phyloP scores from a whole-genome alignment of 1,140 invertebrate species.

The Pogonognathellus flavescens region DNA sequence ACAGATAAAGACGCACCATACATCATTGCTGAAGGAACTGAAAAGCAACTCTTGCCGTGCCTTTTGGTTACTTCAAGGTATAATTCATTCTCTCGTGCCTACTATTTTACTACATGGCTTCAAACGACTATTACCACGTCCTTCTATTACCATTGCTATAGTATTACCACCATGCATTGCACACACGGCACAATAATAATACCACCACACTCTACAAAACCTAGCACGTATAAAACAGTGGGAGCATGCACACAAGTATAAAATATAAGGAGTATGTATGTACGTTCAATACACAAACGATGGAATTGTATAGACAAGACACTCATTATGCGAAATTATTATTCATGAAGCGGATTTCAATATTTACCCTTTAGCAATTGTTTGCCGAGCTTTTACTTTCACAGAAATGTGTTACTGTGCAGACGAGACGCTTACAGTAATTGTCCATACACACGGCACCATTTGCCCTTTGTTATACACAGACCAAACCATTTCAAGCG shows the following conservation, averaged over 20 bases:
- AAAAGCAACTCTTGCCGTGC: constrained; percentile 6
- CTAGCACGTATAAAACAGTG: no score
- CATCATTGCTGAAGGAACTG: constrained; percentile 30
- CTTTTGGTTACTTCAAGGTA: background rate
- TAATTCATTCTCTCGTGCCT: background rate
- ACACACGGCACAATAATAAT: no score
- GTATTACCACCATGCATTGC: no score
- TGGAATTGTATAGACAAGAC: no score
- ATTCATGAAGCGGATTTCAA: constrained; percentile 51
- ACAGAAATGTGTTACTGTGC: background rate
- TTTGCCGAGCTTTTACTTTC: constrained; percentile 39
- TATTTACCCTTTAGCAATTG: constrained; percentile 51
- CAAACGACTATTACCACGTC: no score
- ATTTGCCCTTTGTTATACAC: constrained; percentile 2
- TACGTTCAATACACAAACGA: no score
- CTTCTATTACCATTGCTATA: no score
- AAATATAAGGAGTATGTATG: no score
- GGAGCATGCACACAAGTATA: no score
- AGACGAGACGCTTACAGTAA: background rate
- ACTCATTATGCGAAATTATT: constrained; percentile 56
- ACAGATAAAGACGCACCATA: constrained; percentile 21
- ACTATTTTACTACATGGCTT: no score
- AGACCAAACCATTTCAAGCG: no score
- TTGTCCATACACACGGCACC: background rate
- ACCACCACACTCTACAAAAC: no score